Conservation (phyloP, 2,888 invertebrate genomes). For the Morpho helenor region DNA sequence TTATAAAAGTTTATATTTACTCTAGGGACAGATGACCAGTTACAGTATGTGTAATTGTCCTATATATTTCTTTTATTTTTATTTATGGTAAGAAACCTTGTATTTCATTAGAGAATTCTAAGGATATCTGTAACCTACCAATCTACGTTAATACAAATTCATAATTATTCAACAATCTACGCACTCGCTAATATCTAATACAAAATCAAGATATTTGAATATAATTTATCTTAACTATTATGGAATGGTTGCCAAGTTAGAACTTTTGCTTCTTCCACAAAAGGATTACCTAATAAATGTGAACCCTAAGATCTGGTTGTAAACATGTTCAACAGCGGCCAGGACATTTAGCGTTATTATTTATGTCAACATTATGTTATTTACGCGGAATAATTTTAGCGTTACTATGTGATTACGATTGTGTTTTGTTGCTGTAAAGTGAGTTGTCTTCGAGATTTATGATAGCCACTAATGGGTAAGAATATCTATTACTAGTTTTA, state of each 20-base stretch:
- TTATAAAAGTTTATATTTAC: too few relatives aligned
- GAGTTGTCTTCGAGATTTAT: slow-evolving; percentile 10
- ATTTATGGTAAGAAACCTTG: too few relatives aligned
- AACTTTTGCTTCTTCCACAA: slow-evolving; percentile 22
- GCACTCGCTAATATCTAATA: slow-evolving; percentile 5
- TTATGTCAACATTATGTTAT: slow-evolving; percentile 39
- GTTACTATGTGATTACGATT: slow-evolving; percentile 17
- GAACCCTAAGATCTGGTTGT: slow-evolving; percentile 25
- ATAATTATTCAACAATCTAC: not conserved
- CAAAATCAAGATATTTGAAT: slow-evolving; percentile 14
- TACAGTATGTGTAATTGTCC: too few relatives aligned
- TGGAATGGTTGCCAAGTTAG: slow-evolving; percentile 25
- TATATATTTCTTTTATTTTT: too few relatives aligned
- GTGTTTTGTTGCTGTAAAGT: not conserved
- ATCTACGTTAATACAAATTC: too few relatives aligned
- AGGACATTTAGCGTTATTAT: slow-evolving; percentile 35
- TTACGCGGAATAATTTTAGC: slow-evolving; percentile 36
- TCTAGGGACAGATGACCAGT: too few relatives aligned
- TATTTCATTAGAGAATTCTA: too few relatives aligned
- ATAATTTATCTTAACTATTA: slow-evolving; percentile 24
- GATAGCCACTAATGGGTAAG: not conserved
- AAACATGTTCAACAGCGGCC: slow-evolving; percentile 30
- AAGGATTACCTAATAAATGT: slow-evolving; percentile 28
- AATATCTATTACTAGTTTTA: too few relatives aligned
- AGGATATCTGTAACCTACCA: too few relatives aligned